Conservation (phyloP, 2,888 invertebrate genomes). For the Hymenopus coronatus region DNA sequence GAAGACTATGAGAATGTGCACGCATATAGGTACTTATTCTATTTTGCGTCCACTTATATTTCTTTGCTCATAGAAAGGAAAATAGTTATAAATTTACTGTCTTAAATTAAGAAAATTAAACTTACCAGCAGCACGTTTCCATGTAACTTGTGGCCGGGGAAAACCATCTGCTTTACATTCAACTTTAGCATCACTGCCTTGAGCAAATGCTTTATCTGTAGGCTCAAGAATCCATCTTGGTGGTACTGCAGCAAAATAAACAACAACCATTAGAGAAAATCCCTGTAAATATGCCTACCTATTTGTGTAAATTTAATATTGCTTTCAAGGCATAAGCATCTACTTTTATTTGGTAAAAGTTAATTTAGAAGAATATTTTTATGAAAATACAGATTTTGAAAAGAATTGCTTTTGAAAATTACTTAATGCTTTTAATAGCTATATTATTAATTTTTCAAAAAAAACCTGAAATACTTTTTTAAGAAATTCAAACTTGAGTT, state of each 20-base stretch:
- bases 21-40: too few species aligned
- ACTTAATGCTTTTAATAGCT: too few species aligned
- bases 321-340: neutral
- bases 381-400: too few species aligned
- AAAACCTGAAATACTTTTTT: too few species aligned
- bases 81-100: neutral
- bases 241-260: slow-evolving; percentile 68
- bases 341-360: neutral
- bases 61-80: too few species aligned
- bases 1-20: too few species aligned
- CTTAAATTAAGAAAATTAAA: neutral
- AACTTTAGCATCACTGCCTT: slow-evolving; percentile 89
- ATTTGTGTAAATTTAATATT: neutral
- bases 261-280: slow-evolving; percentile 1
- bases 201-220: slow-evolving; percentile 91
- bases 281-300: neutral
- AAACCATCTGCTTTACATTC: slow-evolving; percentile 96
- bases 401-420: too few species aligned
- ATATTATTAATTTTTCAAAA: too few species aligned
- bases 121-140: slow-evolving; percentile 93
- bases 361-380: neutral
- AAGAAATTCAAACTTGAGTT: too few species aligned
- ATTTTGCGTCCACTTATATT: too few species aligned
- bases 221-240: slow-evolving; percentile 95
- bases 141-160: slow-evolving; percentile 89